These are phyloP conservation scores for Sarcophaga caerulescens DNA, from an alignment of 2,888 invertebrate genomes.

Conservation along the genomic window DNA sequence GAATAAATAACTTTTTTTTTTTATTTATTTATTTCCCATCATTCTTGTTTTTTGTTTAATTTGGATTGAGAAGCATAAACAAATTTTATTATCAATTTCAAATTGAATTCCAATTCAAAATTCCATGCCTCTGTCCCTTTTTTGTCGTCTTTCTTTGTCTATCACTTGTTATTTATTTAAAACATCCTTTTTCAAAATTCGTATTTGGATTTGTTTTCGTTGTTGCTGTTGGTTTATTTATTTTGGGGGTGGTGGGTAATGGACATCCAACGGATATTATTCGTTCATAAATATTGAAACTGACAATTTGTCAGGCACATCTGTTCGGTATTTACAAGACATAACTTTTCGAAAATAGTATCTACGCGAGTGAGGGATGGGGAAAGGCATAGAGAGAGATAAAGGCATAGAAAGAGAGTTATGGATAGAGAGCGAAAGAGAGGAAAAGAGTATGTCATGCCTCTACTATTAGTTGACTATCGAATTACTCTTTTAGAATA, in stretches of 20 bases:
- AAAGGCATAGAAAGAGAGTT: no score
- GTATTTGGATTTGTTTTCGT: no score
- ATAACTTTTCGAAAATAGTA: no score
- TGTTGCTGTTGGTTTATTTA: conserved; percentile 5
- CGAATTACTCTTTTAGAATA: no score
- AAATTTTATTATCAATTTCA: not conserved
- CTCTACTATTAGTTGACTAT: no score
- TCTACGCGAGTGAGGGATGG: no score
- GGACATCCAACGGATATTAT: conserved; percentile 35
- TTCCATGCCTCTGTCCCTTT: not conserved
- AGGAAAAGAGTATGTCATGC: no score
- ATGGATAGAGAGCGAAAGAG: no score
- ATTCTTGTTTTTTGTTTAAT: not conserved
- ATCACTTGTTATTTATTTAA: not conserved
- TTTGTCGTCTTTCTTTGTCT: not conserved
- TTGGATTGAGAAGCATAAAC: no score
- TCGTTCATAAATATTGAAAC: conserved; percentile 27
- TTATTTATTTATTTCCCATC: not conserved
- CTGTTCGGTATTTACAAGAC: conserved; percentile 9
- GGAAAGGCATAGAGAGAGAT: no score
- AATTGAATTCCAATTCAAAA: not conserved
- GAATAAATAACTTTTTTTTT: not conserved
- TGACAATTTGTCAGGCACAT: conserved; percentile 51
- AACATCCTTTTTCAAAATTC: no score
- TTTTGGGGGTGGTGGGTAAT: not conserved